phyloP scores from a whole-genome alignment of 2,797 vertebrate genomes.

The Chelidonichthys spinosus region DNA sequence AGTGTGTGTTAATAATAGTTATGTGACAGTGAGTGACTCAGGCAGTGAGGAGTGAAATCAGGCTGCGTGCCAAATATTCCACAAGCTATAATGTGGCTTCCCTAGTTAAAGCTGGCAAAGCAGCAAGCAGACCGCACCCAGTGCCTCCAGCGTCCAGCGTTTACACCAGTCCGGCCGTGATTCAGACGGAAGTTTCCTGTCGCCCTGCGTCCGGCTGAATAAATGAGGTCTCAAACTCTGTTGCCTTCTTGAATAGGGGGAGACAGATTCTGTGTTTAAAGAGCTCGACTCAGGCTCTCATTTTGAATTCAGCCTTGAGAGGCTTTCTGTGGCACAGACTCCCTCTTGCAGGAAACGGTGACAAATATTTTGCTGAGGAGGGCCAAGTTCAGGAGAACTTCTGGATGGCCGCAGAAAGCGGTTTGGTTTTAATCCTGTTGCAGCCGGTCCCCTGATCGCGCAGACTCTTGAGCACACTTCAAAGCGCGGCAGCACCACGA shows the following conservation, averaged over 20 bases:
- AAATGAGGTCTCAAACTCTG: conserved; percentile 54
- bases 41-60: conserved; percentile 46
- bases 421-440: conserved; percentile 76
- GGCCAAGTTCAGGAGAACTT: conserved; percentile 71
- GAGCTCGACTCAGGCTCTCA: conserved; percentile 62
- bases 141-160: conserved; percentile 45
- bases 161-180: conserved; percentile 52
- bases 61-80: conserved; percentile 65
- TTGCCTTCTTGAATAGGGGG: conserved; percentile 46
- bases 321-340: conserved; percentile 58
- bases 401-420: conserved; percentile 72
- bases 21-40: conserved; percentile 70
- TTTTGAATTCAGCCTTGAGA: conserved; percentile 67
- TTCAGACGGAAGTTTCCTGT: conserved; percentile 58
- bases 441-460: conserved; percentile 64
- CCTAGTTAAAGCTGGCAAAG: conserved; percentile 58
- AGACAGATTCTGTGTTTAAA: conserved; percentile 53
- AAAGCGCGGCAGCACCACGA: conserved; percentile 66
- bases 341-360: conserved; percentile 38
- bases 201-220: conserved; percentile 46
- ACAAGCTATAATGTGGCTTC: conserved; percentile 56
- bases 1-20: conserved; percentile 69
- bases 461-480: conserved; percentile 75
- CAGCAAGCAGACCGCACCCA: conserved; percentile 38
- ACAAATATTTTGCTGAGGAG: conserved; percentile 64